These are phyloP conservation scores for Nyctibius grandis DNA, from an alignment of 2,797 vertebrate genomes.

Conservation along the genomic window DNA sequence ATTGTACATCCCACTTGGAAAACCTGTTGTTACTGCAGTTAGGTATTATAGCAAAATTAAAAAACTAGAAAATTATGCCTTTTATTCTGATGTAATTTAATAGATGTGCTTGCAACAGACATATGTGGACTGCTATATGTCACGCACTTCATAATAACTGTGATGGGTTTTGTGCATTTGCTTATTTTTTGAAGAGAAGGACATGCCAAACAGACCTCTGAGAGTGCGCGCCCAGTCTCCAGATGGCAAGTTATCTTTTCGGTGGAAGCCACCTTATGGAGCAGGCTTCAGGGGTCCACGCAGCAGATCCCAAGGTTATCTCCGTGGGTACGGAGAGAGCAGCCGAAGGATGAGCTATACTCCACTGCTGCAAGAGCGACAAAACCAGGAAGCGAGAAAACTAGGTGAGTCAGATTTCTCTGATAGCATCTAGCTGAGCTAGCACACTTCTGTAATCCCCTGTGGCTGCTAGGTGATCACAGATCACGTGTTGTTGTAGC, in stretches of 20 bases:
- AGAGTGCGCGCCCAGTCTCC: slow-evolving; percentile 70
- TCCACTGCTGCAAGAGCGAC: slow-evolving; percentile 83
- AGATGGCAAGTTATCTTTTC: slow-evolving; percentile 64
- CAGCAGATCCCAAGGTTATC: slow-evolving; percentile 71
- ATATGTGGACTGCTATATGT: not conserved
- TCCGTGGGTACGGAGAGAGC: slow-evolving; percentile 76
- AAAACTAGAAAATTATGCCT: not conserved
- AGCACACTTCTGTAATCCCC: not conserved
- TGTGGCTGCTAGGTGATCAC: not conserved
- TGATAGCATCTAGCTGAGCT: not conserved
- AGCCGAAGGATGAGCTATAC: slow-evolving; percentile 78
- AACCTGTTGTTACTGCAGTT: not conserved
- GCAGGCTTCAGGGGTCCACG: slow-evolving; percentile 81
- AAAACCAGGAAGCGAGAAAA: slow-evolving; percentile 80
- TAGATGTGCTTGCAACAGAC: not conserved
- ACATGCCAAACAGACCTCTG: slow-evolving; percentile 72
- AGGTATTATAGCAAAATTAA: not conserved
- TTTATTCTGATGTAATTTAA: not conserved
- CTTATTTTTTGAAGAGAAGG: slow-evolving; percentile 76
- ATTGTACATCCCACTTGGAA: not conserved
- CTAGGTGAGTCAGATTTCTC: slow-evolving; percentile 77
- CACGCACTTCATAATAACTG: not conserved
- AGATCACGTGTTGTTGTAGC: not conserved
- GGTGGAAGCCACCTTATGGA: slow-evolving; percentile 82
- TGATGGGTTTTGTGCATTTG: not conserved